These are phyloP conservation scores for Zophobas morio DNA, from an alignment of 1,140 invertebrate genomes.

Conservation along the genomic window DNA sequence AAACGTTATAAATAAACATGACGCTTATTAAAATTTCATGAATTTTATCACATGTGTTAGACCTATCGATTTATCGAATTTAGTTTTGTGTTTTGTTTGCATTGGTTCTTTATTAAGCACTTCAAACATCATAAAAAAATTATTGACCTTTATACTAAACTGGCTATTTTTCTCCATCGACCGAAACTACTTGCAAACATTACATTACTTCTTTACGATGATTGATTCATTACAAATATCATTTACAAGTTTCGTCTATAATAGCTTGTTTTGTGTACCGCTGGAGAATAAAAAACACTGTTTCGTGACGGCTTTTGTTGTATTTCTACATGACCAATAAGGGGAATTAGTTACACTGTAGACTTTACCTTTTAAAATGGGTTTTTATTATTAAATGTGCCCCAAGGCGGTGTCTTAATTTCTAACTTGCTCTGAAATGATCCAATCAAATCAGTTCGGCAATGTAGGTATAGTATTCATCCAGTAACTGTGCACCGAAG, in stretches of 20 bases:
- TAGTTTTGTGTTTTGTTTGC: neutral
- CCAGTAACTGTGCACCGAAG: slow-evolving; percentile 45
- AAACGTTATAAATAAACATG: slow-evolving; percentile 4
- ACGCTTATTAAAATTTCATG: slow-evolving; percentile 8
- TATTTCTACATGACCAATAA: slow-evolving; percentile 6
- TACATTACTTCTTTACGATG: slow-evolving; percentile 1
- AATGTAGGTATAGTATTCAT: slow-evolving; percentile 43
- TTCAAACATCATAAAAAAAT: slow-evolving; percentile 1
- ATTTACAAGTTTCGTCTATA: slow-evolving; percentile 4
- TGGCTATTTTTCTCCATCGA: slow-evolving; percentile 9
- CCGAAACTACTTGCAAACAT: neutral
- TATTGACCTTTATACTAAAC: neutral
- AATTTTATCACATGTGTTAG: slow-evolving; percentile 7
- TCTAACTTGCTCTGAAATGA: slow-evolving; percentile 27
- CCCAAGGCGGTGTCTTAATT: slow-evolving; percentile 33
- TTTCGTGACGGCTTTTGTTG: slow-evolving; percentile 19
- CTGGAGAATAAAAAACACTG: neutral
- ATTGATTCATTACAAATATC: slow-evolving; percentile 27
- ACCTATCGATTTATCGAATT: slow-evolving; percentile 15
- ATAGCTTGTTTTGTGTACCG: slow-evolving; percentile 11
- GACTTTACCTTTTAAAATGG: slow-evolving; percentile 12
- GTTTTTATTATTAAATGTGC: slow-evolving; percentile 23
- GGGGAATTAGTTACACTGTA: slow-evolving; percentile 24
- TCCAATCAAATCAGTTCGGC: slow-evolving; percentile 48
- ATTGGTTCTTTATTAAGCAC: slow-evolving; percentile 1